Percentiles rank a stretch among this genome's conserved stretches.
Conservation (phyloP, 2,888 invertebrate genomes). For the Pterostichus niger region DNA sequence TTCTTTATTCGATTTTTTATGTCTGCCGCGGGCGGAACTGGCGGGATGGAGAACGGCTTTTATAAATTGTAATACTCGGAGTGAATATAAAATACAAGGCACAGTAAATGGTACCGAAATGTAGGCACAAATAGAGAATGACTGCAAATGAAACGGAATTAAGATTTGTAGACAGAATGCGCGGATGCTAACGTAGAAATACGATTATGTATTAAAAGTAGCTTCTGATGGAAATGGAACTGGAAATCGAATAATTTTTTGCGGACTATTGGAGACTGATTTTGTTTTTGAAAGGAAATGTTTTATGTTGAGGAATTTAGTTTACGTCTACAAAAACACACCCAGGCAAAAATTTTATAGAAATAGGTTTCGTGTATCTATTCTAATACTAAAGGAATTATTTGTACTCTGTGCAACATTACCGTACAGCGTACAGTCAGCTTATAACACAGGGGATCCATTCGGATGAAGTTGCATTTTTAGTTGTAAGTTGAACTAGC, state of each 20-base stretch:
- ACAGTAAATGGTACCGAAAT: slow-evolving; percentile 7
- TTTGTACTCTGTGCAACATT: too few relatives aligned
- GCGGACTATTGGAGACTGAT: slow-evolving; percentile 18
- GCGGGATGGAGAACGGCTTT: slow-evolving; percentile 44
- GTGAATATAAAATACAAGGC: slow-evolving; percentile 49
- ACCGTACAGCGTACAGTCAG: too few relatives aligned
- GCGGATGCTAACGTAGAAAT: slow-evolving; percentile 5
- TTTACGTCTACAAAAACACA: not conserved
- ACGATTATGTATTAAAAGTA: slow-evolving; percentile 35
- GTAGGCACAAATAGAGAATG: slow-evolving; percentile 50
- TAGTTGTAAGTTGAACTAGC: too few relatives aligned
- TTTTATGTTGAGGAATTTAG: slow-evolving; percentile 17
- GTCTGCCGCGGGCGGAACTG: slow-evolving; percentile 40
- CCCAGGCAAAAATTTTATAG: not conserved
- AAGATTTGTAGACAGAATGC: slow-evolving; percentile 41
- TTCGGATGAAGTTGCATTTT: not conserved
- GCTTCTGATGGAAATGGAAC: slow-evolving; percentile 16
- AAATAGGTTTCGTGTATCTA: too few relatives aligned
- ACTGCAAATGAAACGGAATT: slow-evolving; percentile 54
- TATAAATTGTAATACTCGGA: slow-evolving; percentile 54
- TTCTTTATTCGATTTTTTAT: slow-evolving; percentile 63
- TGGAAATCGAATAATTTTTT: slow-evolving; percentile 44
- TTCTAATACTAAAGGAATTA: too few relatives aligned
- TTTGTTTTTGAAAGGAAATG: slow-evolving; percentile 23
- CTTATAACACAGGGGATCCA: too few relatives aligned